Conservation (phyloP, 1,140 invertebrate species). For the Neomicropteryx cornuta region DNA sequence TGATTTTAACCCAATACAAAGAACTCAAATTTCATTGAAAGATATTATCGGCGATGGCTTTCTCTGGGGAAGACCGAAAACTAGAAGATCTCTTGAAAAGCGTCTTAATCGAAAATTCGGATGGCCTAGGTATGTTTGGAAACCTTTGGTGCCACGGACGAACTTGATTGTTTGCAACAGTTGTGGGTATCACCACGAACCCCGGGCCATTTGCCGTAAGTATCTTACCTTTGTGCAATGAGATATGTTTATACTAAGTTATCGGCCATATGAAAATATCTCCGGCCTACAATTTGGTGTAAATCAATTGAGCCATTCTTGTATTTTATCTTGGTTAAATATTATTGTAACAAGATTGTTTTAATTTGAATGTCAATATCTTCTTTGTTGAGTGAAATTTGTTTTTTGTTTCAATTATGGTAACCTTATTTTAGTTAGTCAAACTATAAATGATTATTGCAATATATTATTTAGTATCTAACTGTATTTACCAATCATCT, state of each 20-base stretch:
- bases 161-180: slow-evolving; percentile 62
- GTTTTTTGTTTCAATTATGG: too few species aligned
- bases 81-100: slow-evolving; percentile 61
- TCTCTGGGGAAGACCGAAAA: slow-evolving; percentile 71
- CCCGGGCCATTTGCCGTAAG: slow-evolving; percentile 67
- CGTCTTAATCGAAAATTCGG: slow-evolving; percentile 62
- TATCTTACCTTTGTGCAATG: slow-evolving; percentile 16
- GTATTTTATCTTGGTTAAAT: too few species aligned
- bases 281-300: too few species aligned
- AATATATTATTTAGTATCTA: too few species aligned
- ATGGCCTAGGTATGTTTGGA: slow-evolving; percentile 47
- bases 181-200: slow-evolving; percentile 75
- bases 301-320: too few species aligned
- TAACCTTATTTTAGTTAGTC: too few species aligned
- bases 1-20: slow-evolving; percentile 12
- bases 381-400: too few species aligned
- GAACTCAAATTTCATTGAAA: slow-evolving; percentile 36
- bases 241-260: background rate
- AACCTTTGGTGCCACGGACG: slow-evolving; percentile 56
- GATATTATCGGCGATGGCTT: slow-evolving; percentile 61
- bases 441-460: too few species aligned
- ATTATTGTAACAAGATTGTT: too few species aligned
- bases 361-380: too few species aligned
- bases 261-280: too few species aligned
- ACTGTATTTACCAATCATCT: too few species aligned